Conservation (phyloP, 2,797 vertebrate species). For the Setipinna tenuifilis region DNA sequence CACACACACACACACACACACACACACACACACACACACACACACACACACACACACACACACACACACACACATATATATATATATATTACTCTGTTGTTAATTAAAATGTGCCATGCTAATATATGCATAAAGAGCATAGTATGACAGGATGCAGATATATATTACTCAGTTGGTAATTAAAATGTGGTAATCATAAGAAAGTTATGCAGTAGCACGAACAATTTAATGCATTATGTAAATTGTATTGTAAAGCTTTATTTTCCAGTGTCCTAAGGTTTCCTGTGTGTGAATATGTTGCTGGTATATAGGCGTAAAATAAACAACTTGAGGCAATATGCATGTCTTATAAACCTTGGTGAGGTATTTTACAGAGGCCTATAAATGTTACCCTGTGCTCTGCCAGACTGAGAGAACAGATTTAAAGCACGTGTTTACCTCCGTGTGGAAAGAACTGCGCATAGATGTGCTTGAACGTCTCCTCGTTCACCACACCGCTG, state of each 20-base stretch:
- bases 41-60: too few species aligned
- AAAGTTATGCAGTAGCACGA: not conserved
- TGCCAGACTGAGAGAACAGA: not conserved
- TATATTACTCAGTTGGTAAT: not conserved
- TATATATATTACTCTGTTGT: too few species aligned
- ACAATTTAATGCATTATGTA: not conserved
- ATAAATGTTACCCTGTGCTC: not conserved
- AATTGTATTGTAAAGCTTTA: not conserved
- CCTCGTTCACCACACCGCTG: slow-evolving; percentile 94
- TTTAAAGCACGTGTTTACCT: slow-evolving; percentile 72
- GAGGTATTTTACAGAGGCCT: not conserved
- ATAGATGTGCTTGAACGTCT: slow-evolving; percentile 98
- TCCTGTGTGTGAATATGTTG: not conserved
- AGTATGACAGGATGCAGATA: not conserved
- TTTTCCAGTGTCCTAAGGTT: not conserved
- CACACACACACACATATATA: too few species aligned
- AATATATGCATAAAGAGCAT: not conserved
- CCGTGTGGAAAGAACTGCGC: slow-evolving; percentile 98
- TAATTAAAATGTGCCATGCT: too few species aligned
- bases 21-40: too few species aligned
- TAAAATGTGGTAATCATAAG: not conserved
- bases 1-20: too few species aligned
- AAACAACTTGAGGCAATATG: not conserved
- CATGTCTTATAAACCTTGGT: slow-evolving; percentile 11
- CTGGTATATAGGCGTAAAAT: not conserved